Evolutionary conservation across 35 echinoderm and acorn worm genomes (phyloP), one percentile per base, ranked within the genome.

Genomic region (Lytechinus pictus): DNA sequence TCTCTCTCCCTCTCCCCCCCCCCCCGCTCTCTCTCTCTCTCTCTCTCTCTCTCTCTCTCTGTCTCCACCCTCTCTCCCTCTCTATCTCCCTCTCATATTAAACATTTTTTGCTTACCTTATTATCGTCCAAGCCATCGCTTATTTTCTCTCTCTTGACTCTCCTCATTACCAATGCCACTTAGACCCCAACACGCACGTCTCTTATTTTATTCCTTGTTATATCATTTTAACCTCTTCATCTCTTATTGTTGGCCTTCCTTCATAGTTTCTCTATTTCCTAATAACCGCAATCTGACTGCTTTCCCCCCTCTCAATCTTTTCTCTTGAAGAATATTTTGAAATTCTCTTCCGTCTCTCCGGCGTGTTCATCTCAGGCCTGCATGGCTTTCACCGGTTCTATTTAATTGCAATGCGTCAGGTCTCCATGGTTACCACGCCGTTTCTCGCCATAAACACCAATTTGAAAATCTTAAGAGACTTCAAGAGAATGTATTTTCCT

Each of bases 391-490:
- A 16, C n/a, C 66, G 19, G 66, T 79, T 79, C 66, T 24, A 79
- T n/a, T 79, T 79, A 79, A 79, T 79, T 79, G 66, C 66, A 14
- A 24, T 79, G 66, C 66, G 66, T 79, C 66, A 79, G 66, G 66
- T 79, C 66, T 24, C 66, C 66, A 79, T 79, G 8, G 66, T 24
- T 4, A 79, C 66, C 66, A 79, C 66, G n/a, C 66, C 8, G 66
- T 79, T 79, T 24, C 66, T 79, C 66, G 66, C 21, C 4, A 79
- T 79, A 79, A 79, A 79, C 66, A 79, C 3, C 66, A 79, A 79
- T 79, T 79, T 79, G 19, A 79, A 58, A 79, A 79, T 79, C 66
- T 24, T 79, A 79, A n/a, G 66, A 79, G 66, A 79, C 66, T 79
- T 79, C 19, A n/a, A 79, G 66, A 24, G 66, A 79, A 79, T 16